These are phyloP conservation scores for Hyaena hyaena DNA, from an alignment of 2,113 vertebrate genomes.

Conservation along the genomic window DNA sequence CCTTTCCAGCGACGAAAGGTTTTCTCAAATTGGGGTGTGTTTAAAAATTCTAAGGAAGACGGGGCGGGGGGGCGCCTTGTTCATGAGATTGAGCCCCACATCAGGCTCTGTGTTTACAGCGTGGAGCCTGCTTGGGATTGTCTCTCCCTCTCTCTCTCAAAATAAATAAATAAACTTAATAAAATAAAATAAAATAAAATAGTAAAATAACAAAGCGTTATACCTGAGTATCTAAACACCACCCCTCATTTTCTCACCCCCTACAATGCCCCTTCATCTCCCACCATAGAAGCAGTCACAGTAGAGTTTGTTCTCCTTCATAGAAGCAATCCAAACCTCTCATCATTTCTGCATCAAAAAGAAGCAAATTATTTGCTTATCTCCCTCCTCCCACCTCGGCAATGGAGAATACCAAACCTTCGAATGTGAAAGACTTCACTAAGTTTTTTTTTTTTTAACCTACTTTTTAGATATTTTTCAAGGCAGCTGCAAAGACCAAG, in stretches of 20 bases:
- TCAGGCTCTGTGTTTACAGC: too few relatives aligned
- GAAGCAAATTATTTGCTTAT: background rate
- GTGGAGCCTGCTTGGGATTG: too few relatives aligned
- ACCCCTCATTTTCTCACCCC: background rate
- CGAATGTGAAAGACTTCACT: background rate
- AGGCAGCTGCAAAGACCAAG: background rate
- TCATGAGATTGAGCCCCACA: too few relatives aligned
- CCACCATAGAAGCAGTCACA: background rate
- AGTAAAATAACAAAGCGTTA: background rate
- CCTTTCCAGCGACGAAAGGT: background rate
- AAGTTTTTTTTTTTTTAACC: background rate
- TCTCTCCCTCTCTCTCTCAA: too few relatives aligned
- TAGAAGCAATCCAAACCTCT: background rate
- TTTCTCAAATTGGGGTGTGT: background rate
- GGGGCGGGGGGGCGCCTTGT: background rate
- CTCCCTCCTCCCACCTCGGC: accelerated
- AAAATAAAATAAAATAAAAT: too few relatives aligned
- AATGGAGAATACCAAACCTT: background rate
- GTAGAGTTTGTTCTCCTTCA: background rate
- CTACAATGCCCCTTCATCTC: background rate
- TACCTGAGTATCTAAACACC: background rate
- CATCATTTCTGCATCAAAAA: background rate
- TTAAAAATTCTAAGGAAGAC: background rate
- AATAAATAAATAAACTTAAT: too few relatives aligned
- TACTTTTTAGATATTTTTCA: background rate